Base-by-base conservation (phyloP, 2,888 invertebrate species). In the Callinectes sapidus region DNA sequence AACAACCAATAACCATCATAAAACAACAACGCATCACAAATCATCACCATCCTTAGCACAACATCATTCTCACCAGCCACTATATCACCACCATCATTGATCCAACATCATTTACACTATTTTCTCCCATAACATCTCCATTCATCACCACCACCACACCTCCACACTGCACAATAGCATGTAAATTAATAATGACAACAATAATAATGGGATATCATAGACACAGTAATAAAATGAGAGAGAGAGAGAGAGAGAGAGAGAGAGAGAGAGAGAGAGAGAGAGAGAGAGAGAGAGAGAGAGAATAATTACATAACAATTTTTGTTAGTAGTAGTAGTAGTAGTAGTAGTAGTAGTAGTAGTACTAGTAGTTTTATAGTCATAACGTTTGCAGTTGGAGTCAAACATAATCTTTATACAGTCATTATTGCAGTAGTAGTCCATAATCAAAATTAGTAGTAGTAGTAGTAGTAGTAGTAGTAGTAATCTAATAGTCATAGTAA, bases 161-260 rank as follows among this genome's bases (percentile, higher is more conserved):
- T 61, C n/a, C 28, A 71, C 71, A 90, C 23, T 10, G 18, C 23
- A 61, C 23, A 16, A 61, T 16, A 2, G 10, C 61, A 61, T 61
- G 18, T 61, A 18, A 23, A 61, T 61, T 61, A 23, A 61, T 23
- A 61, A 18, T 1, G 18, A 2, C 23, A 61, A 61, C 18, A 61
- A 61, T 61, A 61, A 61, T 61, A 61, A 61, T 61, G 10, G n/a
- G 28, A 71, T n/a, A 71, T 13, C 5, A 28, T 18, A 71, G 71
- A 71, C 18, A 71, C 10, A 71, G 71, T 23, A 54, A 88, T 23
- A n/a, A 55, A 88, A 28, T 48, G 88, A 88, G 88, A 88, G 55
- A 88, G 48, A 86, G 86, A 86, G 86, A 86, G 87, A 87, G 87
- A 71, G 54, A 54, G 32, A 28, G 54, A 35, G n/a, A 54, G 32